Conservation (phyloP, 2,113 vertebrate species). For the Seriola aureovittata region DNA sequence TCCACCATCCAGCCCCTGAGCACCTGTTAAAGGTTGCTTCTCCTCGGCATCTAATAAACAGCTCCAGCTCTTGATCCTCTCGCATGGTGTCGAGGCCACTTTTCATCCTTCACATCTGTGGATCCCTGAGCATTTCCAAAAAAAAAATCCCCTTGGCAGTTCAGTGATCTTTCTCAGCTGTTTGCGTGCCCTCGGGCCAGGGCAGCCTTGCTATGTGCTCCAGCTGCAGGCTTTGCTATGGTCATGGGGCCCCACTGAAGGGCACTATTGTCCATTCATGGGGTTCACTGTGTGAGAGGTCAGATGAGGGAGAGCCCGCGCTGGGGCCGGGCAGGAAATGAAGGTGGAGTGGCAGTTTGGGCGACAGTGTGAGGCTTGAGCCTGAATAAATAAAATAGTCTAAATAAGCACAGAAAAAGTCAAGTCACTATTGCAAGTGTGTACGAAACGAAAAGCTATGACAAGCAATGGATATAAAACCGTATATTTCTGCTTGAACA, state of each 20-base stretch:
- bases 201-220: constrained; percentile 73
- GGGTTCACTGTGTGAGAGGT: constrained; percentile 85
- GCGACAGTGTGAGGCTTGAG: constrained; percentile 53
- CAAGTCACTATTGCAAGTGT: not conserved
- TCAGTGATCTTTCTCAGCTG: constrained; percentile 83
- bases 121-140: constrained; percentile 64
- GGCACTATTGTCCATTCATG: constrained; percentile 85
- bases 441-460: constrained; percentile 1
- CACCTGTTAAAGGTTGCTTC: constrained; percentile 79
- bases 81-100: constrained; percentile 51
- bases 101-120: constrained; percentile 79
- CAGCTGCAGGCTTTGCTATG: constrained; percentile 83
- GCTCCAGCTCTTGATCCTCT: constrained; percentile 61
- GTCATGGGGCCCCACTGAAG: constrained; percentile 80
- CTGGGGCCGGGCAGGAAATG: constrained; percentile 81
- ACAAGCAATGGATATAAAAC: constrained; percentile 12
- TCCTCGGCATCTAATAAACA: constrained; percentile 72
- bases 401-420: constrained; percentile 25
- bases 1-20: constrained; percentile 50
- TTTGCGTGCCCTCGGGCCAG: constrained; percentile 76
- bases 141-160: constrained; percentile 75
- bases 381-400: constrained; percentile 66
- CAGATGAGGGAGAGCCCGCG: constrained; percentile 71
- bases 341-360: constrained; percentile 75
- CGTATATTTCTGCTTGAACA: constrained; percentile 4